These are phyloP conservation scores for Gambusia affinis DNA, from an alignment of 2,113 vertebrate species.

Conservation along the genomic window DNA sequence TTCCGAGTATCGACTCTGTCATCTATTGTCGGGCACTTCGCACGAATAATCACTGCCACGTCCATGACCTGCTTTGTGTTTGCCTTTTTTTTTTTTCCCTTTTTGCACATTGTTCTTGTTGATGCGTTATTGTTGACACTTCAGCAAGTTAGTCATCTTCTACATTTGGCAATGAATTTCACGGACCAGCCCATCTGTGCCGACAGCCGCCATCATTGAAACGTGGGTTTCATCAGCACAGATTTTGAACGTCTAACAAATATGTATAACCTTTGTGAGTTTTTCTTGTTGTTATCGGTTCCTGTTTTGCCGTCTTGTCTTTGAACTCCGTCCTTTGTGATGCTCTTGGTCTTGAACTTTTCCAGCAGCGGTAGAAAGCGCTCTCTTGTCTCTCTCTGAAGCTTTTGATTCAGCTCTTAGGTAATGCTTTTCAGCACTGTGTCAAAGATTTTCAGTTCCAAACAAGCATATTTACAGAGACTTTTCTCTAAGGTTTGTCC, in stretches of 20 bases:
- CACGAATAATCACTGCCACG: neutral
- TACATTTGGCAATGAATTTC: neutral
- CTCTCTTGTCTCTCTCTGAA: neutral
- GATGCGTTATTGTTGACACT: conserved; percentile 1
- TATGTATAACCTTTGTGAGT: neutral
- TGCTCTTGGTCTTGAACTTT: neutral
- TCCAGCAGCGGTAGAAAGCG: neutral
- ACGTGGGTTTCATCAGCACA: neutral
- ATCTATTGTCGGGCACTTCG: neutral
- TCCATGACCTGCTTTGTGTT: neutral
- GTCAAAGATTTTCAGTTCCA: too few relatives aligned
- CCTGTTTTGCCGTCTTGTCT: neutral
- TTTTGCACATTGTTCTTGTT: neutral
- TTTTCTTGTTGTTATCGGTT: neutral
- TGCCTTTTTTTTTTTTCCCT: neutral
- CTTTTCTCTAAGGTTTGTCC: neutral
- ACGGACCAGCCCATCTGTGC: neutral
- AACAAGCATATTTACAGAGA: neutral
- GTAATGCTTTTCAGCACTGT: neutral
- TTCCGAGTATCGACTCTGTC: neutral
- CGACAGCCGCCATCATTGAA: neutral
- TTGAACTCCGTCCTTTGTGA: neutral
- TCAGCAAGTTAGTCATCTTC: conserved; percentile 5
- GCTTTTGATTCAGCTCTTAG: neutral
- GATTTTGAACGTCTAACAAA: neutral